Percentiles rank a stretch among this genome's conserved stretches.
These are phyloP conservation scores for Lottia scabra DNA, from an alignment of 2,888 invertebrate genomes.

Conservation along the genomic window DNA sequence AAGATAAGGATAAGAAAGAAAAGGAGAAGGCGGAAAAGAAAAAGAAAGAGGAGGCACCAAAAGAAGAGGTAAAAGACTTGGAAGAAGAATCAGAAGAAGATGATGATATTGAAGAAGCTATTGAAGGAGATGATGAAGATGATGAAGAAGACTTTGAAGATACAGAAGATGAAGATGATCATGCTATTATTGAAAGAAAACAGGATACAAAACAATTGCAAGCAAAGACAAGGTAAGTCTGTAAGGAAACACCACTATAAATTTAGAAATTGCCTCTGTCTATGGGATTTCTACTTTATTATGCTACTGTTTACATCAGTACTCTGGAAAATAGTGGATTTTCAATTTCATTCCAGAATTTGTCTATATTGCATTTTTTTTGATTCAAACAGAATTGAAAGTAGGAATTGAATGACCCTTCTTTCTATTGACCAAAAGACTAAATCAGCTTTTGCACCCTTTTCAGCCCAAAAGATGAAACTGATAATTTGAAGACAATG, in stretches of 20 bases:
- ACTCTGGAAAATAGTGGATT: too few relatives aligned
- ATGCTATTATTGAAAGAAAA: constrained; percentile 3
- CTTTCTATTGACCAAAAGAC: too few relatives aligned
- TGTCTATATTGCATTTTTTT: too few relatives aligned
- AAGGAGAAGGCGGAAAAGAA: not conserved
- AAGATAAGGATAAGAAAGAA: not conserved
- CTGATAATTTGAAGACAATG: not conserved
- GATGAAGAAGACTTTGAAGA: constrained; percentile 30
- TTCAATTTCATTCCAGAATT: too few relatives aligned
- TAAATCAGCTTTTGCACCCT: not conserved
- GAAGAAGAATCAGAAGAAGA: constrained; percentile 28
- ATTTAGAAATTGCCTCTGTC: too few relatives aligned
- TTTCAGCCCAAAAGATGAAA: not conserved
- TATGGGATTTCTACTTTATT: too few relatives aligned
- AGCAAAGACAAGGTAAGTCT: not conserved
- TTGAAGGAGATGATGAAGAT: constrained; percentile 29
- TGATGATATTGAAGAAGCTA: constrained; percentile 29
- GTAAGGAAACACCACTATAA: too few relatives aligned
- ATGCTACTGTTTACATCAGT: too few relatives aligned
- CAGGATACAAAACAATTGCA: constrained; percentile 8
- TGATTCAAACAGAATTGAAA: too few relatives aligned
- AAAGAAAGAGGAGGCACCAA: not conserved
- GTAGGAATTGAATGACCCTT: too few relatives aligned
- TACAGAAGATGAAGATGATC: constrained; percentile 16
- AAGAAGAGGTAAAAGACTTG: constrained; percentile 23